Base-by-base conservation (phyloP, 2,888 invertebrate species). In the Cheilosia grossa region DNA sequence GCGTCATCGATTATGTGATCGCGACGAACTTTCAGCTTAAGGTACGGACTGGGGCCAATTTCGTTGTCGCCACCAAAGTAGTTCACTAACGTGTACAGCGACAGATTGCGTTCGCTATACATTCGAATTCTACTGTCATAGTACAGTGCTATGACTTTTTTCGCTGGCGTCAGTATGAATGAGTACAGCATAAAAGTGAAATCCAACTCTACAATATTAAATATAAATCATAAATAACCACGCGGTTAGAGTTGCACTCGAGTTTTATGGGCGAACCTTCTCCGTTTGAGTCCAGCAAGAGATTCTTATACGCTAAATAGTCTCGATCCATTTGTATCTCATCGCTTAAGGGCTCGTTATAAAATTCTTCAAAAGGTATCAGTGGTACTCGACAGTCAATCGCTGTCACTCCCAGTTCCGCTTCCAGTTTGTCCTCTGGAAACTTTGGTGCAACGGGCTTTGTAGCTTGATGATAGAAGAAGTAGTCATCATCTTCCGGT, bases 61-160 rank as follows among this genome's bases (percentile, higher is more conserved):
- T 98, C 97, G 63, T 96, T 95, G 27, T 96, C 95, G 69, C 96
- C 96, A 17, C 98, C 97, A 67, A 97, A 95, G 53, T 97, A 95
- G 19, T 96, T 96, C 89, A 98, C 96, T 56, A 91, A 87, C 0
- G 91, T 90, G 88, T 97, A 93, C 88, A 98, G 93, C 89, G 97
- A 97, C 90, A 97, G 95, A 87, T 98, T 94, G 61, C 98, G 93
- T 92, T 98, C 98, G 83, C 96, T 97, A 92, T 97, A 97, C 98
- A 98, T 98, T 72, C 98, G 94, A 91, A 98, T 97, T 74, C 98
- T 94, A 92, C 98, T 98, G 92, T 98, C 98, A 91, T 97, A 98
- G 93, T 98, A 98, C 86, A 98, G 93, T 0, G 97, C 97, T 88
- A 97, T 94, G 3, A 97, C 97, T 93, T 98, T 98, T 7, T 97